These are phyloP conservation scores for Sciurus vulgaris DNA, from an alignment of 2,797 vertebrate species.

Conservation along the genomic window DNA sequence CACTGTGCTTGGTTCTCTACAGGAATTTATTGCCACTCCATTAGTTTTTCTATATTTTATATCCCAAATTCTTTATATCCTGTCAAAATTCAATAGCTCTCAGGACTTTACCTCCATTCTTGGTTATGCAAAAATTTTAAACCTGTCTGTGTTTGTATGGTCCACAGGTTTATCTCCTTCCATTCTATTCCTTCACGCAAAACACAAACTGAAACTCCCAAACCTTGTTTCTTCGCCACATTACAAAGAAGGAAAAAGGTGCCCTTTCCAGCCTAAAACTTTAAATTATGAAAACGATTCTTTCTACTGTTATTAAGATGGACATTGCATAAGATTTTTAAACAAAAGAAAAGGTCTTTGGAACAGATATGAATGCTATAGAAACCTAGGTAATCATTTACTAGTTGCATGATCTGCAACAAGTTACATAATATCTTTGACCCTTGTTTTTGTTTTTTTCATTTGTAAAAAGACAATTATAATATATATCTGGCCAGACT, in stretches of 20 bases:
- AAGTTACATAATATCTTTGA: neutral
- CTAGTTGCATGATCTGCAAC: neutral
- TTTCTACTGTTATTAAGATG: neutral
- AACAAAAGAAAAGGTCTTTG: neutral
- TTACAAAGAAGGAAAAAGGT: neutral
- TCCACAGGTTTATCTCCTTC: neutral
- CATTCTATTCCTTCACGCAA: neutral
- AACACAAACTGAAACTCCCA: neutral
- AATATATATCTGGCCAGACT: neutral
- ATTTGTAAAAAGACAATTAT: neutral
- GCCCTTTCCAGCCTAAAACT: neutral
- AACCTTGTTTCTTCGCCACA: neutral
- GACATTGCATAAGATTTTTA: neutral
- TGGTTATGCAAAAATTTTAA: neutral
- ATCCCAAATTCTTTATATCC: slow-evolving; percentile 22
- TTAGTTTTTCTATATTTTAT: neutral
- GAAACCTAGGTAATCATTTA: neutral
- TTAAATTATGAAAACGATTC: neutral
- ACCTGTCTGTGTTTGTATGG: neutral
- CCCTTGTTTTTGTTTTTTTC: neutral
- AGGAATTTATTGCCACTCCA: neutral
- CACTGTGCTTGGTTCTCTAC: neutral
- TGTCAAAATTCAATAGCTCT: neutral
- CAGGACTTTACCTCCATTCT: neutral
- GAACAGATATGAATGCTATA: neutral